phyloP scores from a whole-genome alignment of 2,113 vertebrate species.

The Gadus chalcogrammus region DNA sequence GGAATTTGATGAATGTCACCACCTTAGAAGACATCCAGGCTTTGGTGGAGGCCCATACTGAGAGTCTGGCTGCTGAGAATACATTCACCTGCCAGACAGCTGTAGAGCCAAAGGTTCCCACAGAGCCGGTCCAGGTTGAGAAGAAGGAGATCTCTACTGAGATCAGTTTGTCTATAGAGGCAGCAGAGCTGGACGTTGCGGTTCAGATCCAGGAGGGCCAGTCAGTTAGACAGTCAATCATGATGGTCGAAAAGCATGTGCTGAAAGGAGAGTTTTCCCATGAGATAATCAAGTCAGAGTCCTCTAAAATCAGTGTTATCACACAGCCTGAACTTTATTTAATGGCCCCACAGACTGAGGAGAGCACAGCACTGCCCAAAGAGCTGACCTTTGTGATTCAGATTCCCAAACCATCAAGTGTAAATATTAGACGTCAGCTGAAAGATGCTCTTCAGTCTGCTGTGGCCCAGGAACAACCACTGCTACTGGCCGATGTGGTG shows the following conservation, averaged over 20 bases:
- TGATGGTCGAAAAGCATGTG: constrained; percentile 74
- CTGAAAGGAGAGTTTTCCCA: constrained; percentile 65
- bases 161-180: constrained; percentile 64
- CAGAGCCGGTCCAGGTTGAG: constrained; percentile 61
- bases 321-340: constrained; percentile 61
- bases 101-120: constrained; percentile 67
- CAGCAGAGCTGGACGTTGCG: constrained; percentile 73
- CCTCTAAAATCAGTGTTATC: constrained; percentile 26
- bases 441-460: constrained; percentile 75
- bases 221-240: constrained; percentile 73
- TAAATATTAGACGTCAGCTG: constrained; percentile 74
- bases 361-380: constrained; percentile 66
- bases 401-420: constrained; percentile 56
- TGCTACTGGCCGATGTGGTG: constrained; percentile 77
- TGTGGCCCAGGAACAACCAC: constrained; percentile 69
- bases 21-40: constrained; percentile 59
- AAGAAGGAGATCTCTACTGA: constrained; percentile 68
- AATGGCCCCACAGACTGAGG: constrained; percentile 62
- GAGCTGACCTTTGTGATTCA: constrained; percentile 69
- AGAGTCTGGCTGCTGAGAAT: constrained; percentile 51
- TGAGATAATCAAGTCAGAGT: constrained; percentile 39
- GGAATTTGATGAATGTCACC: constrained; percentile 64
- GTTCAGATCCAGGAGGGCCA: constrained; percentile 75
- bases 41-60: constrained; percentile 63
- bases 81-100: constrained; percentile 35